phyloP scores from a whole-genome alignment of 2,888 invertebrate species.

The Spisula subtruncata region DNA sequence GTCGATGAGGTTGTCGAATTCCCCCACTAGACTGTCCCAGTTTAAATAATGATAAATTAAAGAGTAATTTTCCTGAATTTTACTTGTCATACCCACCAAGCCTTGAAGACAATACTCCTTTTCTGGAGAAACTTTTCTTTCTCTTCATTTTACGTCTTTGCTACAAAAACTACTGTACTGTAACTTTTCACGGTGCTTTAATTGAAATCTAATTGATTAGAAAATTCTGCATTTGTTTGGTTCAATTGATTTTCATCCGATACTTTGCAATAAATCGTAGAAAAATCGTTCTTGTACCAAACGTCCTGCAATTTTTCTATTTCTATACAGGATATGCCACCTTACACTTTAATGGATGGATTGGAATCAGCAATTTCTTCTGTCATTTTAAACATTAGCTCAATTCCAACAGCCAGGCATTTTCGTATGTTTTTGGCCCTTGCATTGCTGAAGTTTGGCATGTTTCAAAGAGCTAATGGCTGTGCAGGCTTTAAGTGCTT shows the following conservation, averaged over 20 bases:
- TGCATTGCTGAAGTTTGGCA: too few relatives aligned
- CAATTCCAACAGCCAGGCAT: background rate
- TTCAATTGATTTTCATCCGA: background rate
- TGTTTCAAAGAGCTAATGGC: too few relatives aligned
- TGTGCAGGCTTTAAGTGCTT: too few relatives aligned
- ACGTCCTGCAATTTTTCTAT: background rate
- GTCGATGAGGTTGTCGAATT: too few relatives aligned
- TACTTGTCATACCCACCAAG: too few relatives aligned
- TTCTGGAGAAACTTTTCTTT: background rate
- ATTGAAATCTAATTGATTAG: slow-evolving; percentile 12
- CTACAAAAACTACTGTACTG: background rate
- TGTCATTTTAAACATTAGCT: background rate
- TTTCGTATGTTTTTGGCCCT: background rate
- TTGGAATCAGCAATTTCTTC: background rate
- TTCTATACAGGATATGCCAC: background rate
- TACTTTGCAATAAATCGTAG: background rate
- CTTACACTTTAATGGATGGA: background rate
- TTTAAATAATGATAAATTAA: background rate
- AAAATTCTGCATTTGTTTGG: slow-evolving; percentile 11
- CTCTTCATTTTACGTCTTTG: background rate
- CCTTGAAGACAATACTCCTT: background rate
- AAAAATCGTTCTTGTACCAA: background rate
- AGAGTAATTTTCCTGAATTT: background rate
- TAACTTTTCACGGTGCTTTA: background rate
- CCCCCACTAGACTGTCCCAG: too few relatives aligned